Base-by-base conservation (phyloP, 2,113 vertebrate species). In the Numida meleagris region DNA sequence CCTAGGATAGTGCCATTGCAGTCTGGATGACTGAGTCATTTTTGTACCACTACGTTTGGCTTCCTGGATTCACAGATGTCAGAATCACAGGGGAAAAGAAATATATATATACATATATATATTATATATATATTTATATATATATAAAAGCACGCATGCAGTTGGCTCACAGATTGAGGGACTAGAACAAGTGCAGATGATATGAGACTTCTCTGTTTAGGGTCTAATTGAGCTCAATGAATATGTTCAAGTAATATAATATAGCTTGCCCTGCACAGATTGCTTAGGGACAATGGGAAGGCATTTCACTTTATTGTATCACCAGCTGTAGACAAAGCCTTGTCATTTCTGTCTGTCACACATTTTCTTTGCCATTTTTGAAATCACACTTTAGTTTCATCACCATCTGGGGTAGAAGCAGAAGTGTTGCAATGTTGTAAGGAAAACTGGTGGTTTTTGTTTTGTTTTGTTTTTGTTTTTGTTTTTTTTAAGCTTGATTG, bases 271-370 rank as follows among this genome's bases (percentile, higher is more conserved):
- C 86, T 93, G 33, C 29, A 43, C 50, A 81, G 95, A 94, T 93
- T 97, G 93, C 82, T 97, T 67, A 72, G 94, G 96, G 93, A 94
- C 95, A 87, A 14, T 92, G 96, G 91, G 81, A 96, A 96, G 77
- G 31, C 55, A 97, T 95, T 97, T 95, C 89, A 94, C 86, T 91
- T 96, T 95, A 92, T 90, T 95, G 85, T 94, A 82, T 93, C 89
- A 95, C 91, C 90, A 96, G 88, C 94, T 97, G 94, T 91, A 97
- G 96, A 95, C 73, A 96, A 91, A 94, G 77, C 50, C 87, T 94
- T 97, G 94, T 97, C 97, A 97, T 96, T 97, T 98, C 96, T 96
- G 94, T 97, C 96, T 97, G 89, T 84, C 96, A 88, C 76, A 91
- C 78, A 75, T 97, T 97, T 96, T 94, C 89, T 93, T 95, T 97